These are phyloP conservation scores for Sitodiplosis mosellana DNA, from an alignment of 1,140 invertebrate species.

Conservation along the genomic window DNA sequence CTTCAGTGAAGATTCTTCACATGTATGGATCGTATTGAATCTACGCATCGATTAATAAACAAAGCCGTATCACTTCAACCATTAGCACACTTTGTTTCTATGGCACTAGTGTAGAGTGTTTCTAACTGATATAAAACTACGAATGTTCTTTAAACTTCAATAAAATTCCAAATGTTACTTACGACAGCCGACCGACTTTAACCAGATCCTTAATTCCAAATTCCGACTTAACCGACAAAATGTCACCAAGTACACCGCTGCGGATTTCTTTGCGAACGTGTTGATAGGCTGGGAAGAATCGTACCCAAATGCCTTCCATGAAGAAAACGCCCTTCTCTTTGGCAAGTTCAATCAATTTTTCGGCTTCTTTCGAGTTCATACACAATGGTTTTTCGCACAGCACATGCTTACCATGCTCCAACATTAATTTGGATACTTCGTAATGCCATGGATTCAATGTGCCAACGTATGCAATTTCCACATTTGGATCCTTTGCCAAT, in stretches of 20 bases:
- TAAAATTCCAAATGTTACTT: constrained; percentile 13
- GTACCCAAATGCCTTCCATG: constrained; percentile 62
- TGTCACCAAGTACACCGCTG: constrained; percentile 41
- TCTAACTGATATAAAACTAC: no score
- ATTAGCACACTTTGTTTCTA: no score
- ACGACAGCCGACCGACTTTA: constrained; percentile 38
- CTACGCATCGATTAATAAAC: not conserved
- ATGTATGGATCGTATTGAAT: no score
- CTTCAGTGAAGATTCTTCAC: no score
- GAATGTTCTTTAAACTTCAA: constrained; percentile 1
- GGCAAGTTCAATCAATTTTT: constrained; percentile 39
- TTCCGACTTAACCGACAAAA: constrained; percentile 38
- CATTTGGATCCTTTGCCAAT: constrained; percentile 46
- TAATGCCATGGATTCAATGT: constrained; percentile 43
- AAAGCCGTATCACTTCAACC: no score
- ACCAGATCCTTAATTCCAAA: constrained; percentile 38
- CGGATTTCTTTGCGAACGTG: constrained; percentile 36
- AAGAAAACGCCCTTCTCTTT: constrained; percentile 48
- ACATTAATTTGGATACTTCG: constrained; percentile 45
- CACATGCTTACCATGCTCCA: constrained; percentile 59
- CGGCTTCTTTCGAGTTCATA: constrained; percentile 44
- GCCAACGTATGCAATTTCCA: constrained; percentile 70
- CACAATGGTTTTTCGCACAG: constrained; percentile 70
- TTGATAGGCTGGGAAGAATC: constrained; percentile 52
- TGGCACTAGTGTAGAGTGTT: no score